Evolutionary conservation across 92 coral and sea anemone genomes (phyloP).

Genomic region (Desmophyllum pertusum): DNA sequence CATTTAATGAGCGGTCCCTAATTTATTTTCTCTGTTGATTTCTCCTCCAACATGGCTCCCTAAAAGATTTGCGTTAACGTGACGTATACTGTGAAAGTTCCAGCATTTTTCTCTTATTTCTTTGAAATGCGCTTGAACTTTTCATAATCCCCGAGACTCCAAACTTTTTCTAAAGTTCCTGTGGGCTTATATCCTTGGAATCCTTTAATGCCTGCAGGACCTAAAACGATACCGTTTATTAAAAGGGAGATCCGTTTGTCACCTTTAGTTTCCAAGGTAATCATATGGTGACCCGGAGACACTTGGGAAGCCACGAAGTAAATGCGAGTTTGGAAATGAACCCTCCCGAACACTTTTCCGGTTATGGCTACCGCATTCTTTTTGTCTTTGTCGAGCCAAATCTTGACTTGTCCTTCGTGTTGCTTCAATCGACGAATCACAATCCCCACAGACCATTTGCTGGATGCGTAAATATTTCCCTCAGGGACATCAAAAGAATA

Average conservation of each 20-base stretch:
- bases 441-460: constrained; percentile 33
- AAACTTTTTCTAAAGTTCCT: constrained; percentile 46
- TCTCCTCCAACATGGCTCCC: too few species aligned
- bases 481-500: constrained; percentile 52
- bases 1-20: too few species aligned
- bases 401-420: constrained; percentile 21
- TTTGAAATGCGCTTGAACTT: background rate
- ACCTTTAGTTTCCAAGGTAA: constrained; percentile 26
- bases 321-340: constrained; percentile 55
- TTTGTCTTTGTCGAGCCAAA: constrained; percentile 51
- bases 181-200: constrained; percentile 42
- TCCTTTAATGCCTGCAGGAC: constrained; percentile 43
- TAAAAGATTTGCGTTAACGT: too few species aligned
- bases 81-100: too few species aligned
- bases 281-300: constrained; percentile 41
- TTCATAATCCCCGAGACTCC: constrained; percentile 41
- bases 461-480: background rate
- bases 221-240: constrained; percentile 42
- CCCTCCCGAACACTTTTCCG: constrained; percentile 40
- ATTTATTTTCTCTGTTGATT: too few species aligned
- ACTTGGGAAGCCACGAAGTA: constrained; percentile 39
- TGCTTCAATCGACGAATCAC: constrained; percentile 47
- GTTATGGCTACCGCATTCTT: constrained; percentile 28
- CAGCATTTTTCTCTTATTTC: too few species aligned
- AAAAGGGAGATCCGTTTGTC: background rate